A percentile compares a stretch with the other conserved stretches of the same genome.
Evolutionary conservation across 2,888 invertebrate species (phyloP).

Genomic region (Dastarcus helophoroides): DNA sequence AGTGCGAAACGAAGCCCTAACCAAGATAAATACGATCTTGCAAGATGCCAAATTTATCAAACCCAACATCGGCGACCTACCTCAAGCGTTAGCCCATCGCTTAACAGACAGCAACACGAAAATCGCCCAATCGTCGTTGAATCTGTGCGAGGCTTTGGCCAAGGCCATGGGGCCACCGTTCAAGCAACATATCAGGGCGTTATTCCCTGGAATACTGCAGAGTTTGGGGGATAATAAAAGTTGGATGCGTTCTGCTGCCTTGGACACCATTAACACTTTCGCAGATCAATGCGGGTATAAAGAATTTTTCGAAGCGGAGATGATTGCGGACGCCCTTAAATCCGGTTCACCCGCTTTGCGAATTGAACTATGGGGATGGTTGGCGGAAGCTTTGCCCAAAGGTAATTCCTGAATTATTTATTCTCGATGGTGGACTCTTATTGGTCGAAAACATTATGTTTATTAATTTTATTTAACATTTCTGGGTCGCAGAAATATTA

Average conservation of each 20-base stretch:
- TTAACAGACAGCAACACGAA: slow-evolving; percentile 87
- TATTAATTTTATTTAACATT: too few relatives aligned
- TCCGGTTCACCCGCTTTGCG: slow-evolving; percentile 73
- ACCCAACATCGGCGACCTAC: slow-evolving; percentile 71
- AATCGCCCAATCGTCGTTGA: slow-evolving; percentile 72
- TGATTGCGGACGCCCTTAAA: slow-evolving; percentile 77
- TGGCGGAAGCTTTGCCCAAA: slow-evolving; percentile 67
- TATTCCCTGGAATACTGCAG: slow-evolving; percentile 82
- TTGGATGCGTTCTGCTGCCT: slow-evolving; percentile 68
- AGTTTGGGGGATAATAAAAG: slow-evolving; percentile 67
- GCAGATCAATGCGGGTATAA: slow-evolving; percentile 70
- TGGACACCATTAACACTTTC: slow-evolving; percentile 78
- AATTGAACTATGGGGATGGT: slow-evolving; percentile 75
- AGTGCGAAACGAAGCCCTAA: slow-evolving; percentile 64
- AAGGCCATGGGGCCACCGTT: slow-evolving; percentile 72
- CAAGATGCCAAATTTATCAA: slow-evolving; percentile 71
- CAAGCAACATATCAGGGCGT: slow-evolving; percentile 64
- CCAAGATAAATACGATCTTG: slow-evolving; percentile 59
- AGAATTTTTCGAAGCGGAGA: slow-evolving; percentile 79
- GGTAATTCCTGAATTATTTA: too few relatives aligned
- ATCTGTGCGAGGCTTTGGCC: slow-evolving; percentile 72
- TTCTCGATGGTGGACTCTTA: too few relatives aligned
- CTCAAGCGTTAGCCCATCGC: slow-evolving; percentile 64
- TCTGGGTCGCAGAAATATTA: too few relatives aligned
- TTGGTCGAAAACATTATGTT: too few relatives aligned